phyloP scores from a whole-genome alignment of 2,888 invertebrate genomes.

The Pollenia amentaria region DNA sequence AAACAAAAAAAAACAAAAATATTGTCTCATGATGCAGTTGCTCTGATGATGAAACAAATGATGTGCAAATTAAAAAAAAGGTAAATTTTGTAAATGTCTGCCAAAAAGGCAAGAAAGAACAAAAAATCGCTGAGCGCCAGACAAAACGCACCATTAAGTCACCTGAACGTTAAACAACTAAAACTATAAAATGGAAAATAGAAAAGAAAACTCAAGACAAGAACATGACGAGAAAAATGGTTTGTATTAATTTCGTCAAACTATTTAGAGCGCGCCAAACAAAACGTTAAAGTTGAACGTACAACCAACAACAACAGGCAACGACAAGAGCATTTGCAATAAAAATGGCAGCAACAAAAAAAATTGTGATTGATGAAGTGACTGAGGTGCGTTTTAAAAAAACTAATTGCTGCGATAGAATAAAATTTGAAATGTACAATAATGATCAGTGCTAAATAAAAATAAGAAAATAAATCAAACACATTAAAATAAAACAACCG shows the following conservation, averaged over 20 bases:
- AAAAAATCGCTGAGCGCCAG: slow-evolving; percentile 68
- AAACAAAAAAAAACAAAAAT: neutral
- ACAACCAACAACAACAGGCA: neutral
- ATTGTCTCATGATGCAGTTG: neutral
- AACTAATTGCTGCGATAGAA: slow-evolving; percentile 66
- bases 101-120: slow-evolving; percentile 29
- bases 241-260: slow-evolving; percentile 62
- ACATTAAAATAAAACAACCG: slow-evolving; percentile 25
- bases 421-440: slow-evolving; percentile 46
- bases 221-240: slow-evolving; percentile 60
- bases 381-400: slow-evolving; percentile 62
- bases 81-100: slow-evolving; percentile 48
- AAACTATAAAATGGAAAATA: slow-evolving; percentile 14
- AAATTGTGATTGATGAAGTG: slow-evolving; percentile 68
- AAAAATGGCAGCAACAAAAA: slow-evolving; percentile 17
- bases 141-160: slow-evolving; percentile 74
- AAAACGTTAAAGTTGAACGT: slow-evolving; percentile 66
- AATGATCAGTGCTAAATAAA: neutral
- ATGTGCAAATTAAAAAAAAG: slow-evolving; percentile 57
- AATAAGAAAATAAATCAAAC: slow-evolving; percentile 35
- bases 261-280: slow-evolving; percentile 69
- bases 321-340: slow-evolving; percentile 2
- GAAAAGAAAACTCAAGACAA: slow-evolving; percentile 22
- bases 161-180: slow-evolving; percentile 66
- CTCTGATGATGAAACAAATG: slow-evolving; percentile 46